phyloP scores from a whole-genome alignment of 1,140 invertebrate species.

The Drosophila pruinosa region DNA sequence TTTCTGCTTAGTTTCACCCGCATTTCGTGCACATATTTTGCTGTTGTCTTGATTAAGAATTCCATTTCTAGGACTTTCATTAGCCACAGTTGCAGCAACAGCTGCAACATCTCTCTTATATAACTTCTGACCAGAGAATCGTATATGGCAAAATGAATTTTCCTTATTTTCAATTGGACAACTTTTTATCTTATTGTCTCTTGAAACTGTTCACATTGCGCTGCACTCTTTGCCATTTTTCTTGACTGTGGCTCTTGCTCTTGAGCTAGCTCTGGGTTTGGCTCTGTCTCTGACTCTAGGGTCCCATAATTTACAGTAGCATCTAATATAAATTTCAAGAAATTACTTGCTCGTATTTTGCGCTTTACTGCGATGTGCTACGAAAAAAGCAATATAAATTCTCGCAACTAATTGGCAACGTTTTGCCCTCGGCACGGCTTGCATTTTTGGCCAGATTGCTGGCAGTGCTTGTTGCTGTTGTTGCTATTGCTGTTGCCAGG shows the following conservation, averaged over 20 bases:
- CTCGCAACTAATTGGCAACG: slow-evolving; percentile 72
- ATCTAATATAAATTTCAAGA: slow-evolving; percentile 73
- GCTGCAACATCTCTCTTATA: background rate
- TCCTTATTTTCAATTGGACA: slow-evolving; percentile 58
- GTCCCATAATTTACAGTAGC: slow-evolving; percentile 67
- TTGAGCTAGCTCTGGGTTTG: background rate
- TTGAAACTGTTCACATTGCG: slow-evolving; percentile 43
- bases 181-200: slow-evolving; percentile 45
- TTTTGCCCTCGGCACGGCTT: slow-evolving; percentile 19
- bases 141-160: slow-evolving; percentile 15
- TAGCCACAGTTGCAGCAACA: slow-evolving; percentile 20
- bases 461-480: background rate
- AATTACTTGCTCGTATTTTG: slow-evolving; percentile 53
- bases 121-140: background rate
- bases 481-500: slow-evolving; percentile 3
- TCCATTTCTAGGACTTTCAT: slow-evolving; percentile 33
- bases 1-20: slow-evolving; percentile 50
- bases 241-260: slow-evolving; percentile 12
- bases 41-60: slow-evolving; percentile 27
- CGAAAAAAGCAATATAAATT: slow-evolving; percentile 74
- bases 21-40: slow-evolving; percentile 29
- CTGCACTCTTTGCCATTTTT: slow-evolving; percentile 2
- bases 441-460: slow-evolving; percentile 19
- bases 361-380: background rate
- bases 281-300: slow-evolving; percentile 2